phyloP scores from a whole-genome alignment of 1,140 invertebrate genomes.

The Caerostris darwini region DNA sequence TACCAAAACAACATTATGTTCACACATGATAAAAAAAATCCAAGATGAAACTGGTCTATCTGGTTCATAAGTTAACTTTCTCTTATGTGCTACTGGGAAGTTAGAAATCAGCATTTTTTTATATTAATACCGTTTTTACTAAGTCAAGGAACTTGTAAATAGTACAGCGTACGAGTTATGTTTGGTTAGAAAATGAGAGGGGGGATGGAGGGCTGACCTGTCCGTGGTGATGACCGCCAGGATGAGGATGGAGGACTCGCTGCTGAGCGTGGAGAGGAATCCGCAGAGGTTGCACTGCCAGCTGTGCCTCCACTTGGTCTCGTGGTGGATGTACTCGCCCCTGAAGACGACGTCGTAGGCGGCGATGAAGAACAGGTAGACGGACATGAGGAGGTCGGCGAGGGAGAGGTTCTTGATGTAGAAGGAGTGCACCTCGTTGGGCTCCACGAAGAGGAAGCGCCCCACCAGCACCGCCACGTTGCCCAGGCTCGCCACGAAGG shows the following conservation, averaged over 20 bases:
- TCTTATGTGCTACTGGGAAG: too few relatives aligned
- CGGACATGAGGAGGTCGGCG: slow-evolving; percentile 90
- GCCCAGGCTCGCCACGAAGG: slow-evolving; percentile 85
- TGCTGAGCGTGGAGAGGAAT: slow-evolving; percentile 79
- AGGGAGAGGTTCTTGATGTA: slow-evolving; percentile 89
- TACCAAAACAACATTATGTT: too few relatives aligned
- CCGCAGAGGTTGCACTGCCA: slow-evolving; percentile 89
- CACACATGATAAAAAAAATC: too few relatives aligned
- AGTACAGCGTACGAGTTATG: too few relatives aligned
- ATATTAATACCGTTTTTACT: too few relatives aligned
- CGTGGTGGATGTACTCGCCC: slow-evolving; percentile 85
- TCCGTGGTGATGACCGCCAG: slow-evolving; percentile 89
- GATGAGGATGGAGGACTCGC: slow-evolving; percentile 87
- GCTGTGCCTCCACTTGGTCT: slow-evolving; percentile 86
- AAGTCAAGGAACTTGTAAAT: too few relatives aligned
- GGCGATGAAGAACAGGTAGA: slow-evolving; percentile 89
- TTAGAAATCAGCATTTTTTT: too few relatives aligned
- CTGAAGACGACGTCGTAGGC: slow-evolving; percentile 86
- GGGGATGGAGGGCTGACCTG: slow-evolving; percentile 82
- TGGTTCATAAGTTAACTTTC: too few relatives aligned
- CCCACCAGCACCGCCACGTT: slow-evolving; percentile 86
- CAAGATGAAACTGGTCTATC: too few relatives aligned
- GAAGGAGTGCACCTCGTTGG: slow-evolving; percentile 82
- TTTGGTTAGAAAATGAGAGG: too few relatives aligned
- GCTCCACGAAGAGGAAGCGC: slow-evolving; percentile 84